Evolutionary conservation across 2,113 vertebrate species (phyloP).

Genomic region (Calidris pugnax): DNA sequence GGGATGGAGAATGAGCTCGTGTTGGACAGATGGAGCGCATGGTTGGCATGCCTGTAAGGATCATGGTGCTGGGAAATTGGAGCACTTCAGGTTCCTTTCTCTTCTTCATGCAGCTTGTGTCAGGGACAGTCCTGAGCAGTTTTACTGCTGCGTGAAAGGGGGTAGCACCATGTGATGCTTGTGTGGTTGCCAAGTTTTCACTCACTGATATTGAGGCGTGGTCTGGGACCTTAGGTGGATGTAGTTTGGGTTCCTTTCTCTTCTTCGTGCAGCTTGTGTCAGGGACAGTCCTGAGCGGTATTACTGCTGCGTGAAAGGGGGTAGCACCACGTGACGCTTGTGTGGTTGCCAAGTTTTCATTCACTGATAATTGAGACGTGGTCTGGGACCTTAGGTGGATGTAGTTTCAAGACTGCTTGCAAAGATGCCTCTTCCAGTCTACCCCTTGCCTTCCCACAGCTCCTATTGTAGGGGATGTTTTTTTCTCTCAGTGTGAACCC

Average conservation of each 20-base stretch:
- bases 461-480: neutral
- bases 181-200: neutral
- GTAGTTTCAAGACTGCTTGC: neutral
- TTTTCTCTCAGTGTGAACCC: neutral
- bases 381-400: neutral
- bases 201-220: neutral
- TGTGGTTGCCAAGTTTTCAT: neutral
- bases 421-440: neutral
- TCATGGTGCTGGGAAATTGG: neutral
- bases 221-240: neutral
- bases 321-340: rapidly evolving
- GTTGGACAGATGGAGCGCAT: neutral
- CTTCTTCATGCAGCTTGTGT: rapidly evolving
- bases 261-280: rapidly evolving
- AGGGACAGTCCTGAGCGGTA: neutral
- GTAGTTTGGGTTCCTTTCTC: neutral
- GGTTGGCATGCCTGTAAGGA: neutral
- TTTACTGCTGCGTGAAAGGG: neutral
- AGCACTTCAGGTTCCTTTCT: neutral
- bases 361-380: neutral
- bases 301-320: neutral
- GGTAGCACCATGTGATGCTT: rapidly evolving
- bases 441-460: neutral
- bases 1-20: neutral
- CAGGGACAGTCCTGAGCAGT: neutral